phyloP scores from a whole-genome alignment of 2,797 vertebrate species.

The Phataginus tricuspis region DNA sequence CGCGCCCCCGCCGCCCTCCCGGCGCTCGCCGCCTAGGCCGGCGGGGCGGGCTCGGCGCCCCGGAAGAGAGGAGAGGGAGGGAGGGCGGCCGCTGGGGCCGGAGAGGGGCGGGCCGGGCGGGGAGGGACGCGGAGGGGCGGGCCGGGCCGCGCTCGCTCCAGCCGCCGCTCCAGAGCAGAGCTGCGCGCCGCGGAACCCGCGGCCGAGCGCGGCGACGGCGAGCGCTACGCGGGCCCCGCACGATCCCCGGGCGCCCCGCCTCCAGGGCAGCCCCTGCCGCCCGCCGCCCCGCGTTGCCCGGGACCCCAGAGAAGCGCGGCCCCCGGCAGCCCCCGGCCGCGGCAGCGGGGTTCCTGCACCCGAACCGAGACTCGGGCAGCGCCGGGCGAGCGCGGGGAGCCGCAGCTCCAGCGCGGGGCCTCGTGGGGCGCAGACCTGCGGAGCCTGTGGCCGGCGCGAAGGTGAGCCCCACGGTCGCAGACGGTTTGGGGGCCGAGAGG shows the following conservation, averaged over 20 bases:
- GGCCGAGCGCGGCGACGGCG: not conserved
- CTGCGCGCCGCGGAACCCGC: slow-evolving; percentile 48
- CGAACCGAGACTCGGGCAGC: not conserved
- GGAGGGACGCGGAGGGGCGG: slow-evolving; percentile 70
- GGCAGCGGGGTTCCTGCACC: not conserved
- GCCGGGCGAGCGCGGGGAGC: not conserved
- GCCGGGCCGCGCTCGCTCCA: slow-evolving; percentile 34
- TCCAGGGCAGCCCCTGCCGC: not conserved
- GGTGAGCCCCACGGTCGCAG: slow-evolving; percentile 53
- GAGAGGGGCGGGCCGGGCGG: slow-evolving; percentile 65
- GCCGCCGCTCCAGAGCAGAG: slow-evolving; percentile 24
- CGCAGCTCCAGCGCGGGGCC: not conserved
- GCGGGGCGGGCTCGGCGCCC: slow-evolving; percentile 64
- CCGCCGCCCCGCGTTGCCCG: not conserved
- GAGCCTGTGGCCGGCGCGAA: slow-evolving; percentile 52
- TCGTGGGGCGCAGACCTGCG: slow-evolving; percentile 44
- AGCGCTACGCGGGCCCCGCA: not conserved
- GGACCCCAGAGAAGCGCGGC: not conserved
- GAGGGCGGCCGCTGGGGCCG: slow-evolving; percentile 27
- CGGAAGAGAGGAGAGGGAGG: slow-evolving; percentile 43
- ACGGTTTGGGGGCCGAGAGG: not conserved
- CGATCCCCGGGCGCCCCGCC: not conserved
- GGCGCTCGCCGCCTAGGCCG: not conserved
- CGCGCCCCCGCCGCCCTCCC: not conserved
- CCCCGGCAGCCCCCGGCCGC: not conserved